phyloP scores from a whole-genome alignment of 2,797 vertebrate species.

The Notoglanidium macrostoma region DNA sequence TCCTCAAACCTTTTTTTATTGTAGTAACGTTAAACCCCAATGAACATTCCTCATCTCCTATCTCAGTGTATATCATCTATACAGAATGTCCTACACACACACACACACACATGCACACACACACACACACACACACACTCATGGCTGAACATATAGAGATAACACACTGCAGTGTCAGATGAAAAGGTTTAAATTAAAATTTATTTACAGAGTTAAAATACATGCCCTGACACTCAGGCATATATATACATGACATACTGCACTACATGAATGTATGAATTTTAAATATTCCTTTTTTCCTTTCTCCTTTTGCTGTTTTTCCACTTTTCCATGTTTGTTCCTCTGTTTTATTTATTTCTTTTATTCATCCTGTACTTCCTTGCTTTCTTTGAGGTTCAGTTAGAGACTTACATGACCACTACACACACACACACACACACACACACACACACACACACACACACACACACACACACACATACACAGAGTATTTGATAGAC shows the following conservation, averaged over 20 bases:
- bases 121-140: not conserved
- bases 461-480: slow-evolving; percentile 27
- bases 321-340: not conserved
- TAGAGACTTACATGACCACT: not conserved
- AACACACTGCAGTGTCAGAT: not conserved
- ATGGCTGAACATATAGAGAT: not conserved
- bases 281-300: not conserved
- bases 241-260: not conserved
- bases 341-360: not conserved
- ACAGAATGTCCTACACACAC: not conserved
- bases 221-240: not conserved
- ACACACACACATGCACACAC: slow-evolving; percentile 8
- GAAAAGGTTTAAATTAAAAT: not conserved
- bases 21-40: slow-evolving; percentile 67
- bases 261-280: not conserved
- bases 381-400: not conserved
- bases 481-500: not conserved
- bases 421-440: not conserved
- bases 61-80: slow-evolving; percentile 62
- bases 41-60: slow-evolving; percentile 63
- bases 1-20: slow-evolving; percentile 81
- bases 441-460: slow-evolving; percentile 18
- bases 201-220: not conserved
- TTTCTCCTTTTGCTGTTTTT: not conserved
- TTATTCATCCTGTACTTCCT: not conserved